Evolutionary conservation across 2,888 invertebrate genomes (phyloP).

Genomic region (Ceraclea dissimilis): DNA sequence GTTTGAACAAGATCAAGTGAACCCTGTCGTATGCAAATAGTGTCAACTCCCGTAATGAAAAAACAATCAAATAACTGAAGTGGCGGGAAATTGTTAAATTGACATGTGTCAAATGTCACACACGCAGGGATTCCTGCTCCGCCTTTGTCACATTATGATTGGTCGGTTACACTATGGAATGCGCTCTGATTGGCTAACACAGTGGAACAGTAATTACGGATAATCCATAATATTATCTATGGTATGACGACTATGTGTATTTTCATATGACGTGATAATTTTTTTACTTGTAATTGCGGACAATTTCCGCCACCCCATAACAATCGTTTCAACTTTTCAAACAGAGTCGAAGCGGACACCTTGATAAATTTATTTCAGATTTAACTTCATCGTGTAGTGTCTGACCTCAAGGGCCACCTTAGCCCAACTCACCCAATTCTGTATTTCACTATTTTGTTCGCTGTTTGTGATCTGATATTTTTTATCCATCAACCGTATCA

Average conservation of each 20-base stretch:
- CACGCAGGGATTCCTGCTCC: not conserved
- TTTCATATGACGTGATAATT: constrained; percentile 12
- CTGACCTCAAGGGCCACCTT: no score
- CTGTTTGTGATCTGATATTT: no score
- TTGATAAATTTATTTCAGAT: no score
- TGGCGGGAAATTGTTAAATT: not conserved
- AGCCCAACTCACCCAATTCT: no score
- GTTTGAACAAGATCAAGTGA: not conserved
- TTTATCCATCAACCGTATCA: no score
- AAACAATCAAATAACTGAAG: not conserved
- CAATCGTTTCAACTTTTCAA: not conserved
- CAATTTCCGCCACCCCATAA: constrained; percentile 1
- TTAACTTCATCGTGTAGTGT: no score
- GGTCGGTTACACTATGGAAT: not conserved
- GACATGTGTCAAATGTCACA: constrained; percentile 1
- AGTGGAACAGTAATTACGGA: not conserved
- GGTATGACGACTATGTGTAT: constrained; percentile 4
- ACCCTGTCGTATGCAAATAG: not conserved
- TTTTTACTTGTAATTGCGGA: constrained; percentile 10
- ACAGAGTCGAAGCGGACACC: not conserved
- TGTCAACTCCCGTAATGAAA: not conserved
- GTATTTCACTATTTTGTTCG: no score
- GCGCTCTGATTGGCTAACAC: not conserved
- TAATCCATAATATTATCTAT: constrained; percentile 1
- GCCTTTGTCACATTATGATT: not conserved